A percentile compares a stretch with the other conserved stretches of the same genome.
These are phyloP conservation scores for Heterotilapia buettikoferi DNA, from an alignment of 2,113 vertebrate species.

Conservation along the genomic window DNA sequence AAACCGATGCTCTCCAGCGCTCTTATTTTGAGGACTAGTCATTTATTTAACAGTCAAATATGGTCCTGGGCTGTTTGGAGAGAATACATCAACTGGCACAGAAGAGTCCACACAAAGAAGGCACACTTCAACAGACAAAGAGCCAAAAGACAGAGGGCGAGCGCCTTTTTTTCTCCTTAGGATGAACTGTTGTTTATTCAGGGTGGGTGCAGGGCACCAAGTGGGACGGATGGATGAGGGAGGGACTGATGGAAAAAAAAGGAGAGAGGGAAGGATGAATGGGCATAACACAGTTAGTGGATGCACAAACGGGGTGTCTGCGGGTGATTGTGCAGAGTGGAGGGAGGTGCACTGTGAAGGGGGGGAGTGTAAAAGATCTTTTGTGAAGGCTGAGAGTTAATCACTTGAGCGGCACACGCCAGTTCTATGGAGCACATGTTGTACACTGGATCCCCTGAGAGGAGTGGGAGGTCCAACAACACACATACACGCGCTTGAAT, in stretches of 20 bases:
- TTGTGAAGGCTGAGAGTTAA: constrained; percentile 68
- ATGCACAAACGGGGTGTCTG: constrained; percentile 49
- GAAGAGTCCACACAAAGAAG: constrained; percentile 58
- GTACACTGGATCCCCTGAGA: constrained; percentile 58
- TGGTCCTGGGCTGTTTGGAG: constrained; percentile 50
- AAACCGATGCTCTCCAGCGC: constrained; percentile 40
- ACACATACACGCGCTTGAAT: constrained; percentile 47
- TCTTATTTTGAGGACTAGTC: constrained; percentile 55
- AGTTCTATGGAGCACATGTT: constrained; percentile 66
- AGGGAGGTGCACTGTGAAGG: neutral
- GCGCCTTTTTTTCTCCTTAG: constrained; percentile 40
- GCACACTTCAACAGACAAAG: constrained; percentile 70
- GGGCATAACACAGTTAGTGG: constrained; percentile 60
- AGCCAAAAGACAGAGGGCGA: constrained; percentile 48
- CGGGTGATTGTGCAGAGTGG: constrained; percentile 32
- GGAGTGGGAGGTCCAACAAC: constrained; percentile 33
- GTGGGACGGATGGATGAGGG: constrained; percentile 39
- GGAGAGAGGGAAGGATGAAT: constrained; percentile 33
- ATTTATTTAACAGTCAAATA: constrained; percentile 71
- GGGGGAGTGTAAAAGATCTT: constrained; percentile 53
- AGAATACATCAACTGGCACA: constrained; percentile 59
- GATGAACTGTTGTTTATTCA: constrained; percentile 62
- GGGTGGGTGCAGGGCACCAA: constrained; percentile 64
- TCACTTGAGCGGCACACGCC: constrained; percentile 72
- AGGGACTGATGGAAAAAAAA: constrained; percentile 24